These are phyloP conservation scores for Zoroaster sp. DNA, from an alignment of 53 echinoderm and acorn worm species.

Conservation along the genomic window DNA sequence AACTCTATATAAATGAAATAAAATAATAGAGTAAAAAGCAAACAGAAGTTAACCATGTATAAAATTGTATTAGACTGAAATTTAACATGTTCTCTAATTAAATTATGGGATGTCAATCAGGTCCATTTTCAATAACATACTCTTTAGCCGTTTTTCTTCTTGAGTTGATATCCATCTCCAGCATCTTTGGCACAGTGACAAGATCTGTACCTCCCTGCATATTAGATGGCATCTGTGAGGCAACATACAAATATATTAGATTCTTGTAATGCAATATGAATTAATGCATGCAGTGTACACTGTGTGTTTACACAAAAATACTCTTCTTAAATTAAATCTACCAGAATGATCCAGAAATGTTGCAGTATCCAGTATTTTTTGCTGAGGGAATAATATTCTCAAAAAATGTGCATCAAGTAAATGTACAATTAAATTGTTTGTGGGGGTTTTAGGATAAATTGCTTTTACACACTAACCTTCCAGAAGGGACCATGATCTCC, in stretches of 20 bases:
- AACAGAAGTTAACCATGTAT: no score
- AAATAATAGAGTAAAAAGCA: background rate
- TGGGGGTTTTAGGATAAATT: background rate
- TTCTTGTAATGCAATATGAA: no score
- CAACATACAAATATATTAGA: no score
- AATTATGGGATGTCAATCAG: background rate
- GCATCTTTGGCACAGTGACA: conserved; percentile 88
- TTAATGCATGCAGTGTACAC: no score
- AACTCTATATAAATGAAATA: conserved; percentile 54
- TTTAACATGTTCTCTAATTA: background rate
- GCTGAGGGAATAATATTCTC: background rate
- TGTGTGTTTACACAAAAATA: no score
- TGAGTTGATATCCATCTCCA: conserved; percentile 81
- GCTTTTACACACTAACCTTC: conserved; percentile 67
- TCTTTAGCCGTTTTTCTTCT: conserved; percentile 85
- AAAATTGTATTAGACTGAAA: background rate
- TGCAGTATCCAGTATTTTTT: no score
- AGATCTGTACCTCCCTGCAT: conserved; percentile 77
- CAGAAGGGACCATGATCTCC: conserved; percentile 93
- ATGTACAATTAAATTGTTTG: no score
- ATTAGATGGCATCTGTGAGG: conserved; percentile 72
- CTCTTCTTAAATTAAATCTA: no score
- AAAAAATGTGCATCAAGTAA: no score
- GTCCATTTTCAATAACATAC: conserved; percentile 52
- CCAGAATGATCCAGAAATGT: no score